phyloP scores from a whole-genome alignment of 2,888 invertebrate genomes.

The Xanthia icteritia region DNA sequence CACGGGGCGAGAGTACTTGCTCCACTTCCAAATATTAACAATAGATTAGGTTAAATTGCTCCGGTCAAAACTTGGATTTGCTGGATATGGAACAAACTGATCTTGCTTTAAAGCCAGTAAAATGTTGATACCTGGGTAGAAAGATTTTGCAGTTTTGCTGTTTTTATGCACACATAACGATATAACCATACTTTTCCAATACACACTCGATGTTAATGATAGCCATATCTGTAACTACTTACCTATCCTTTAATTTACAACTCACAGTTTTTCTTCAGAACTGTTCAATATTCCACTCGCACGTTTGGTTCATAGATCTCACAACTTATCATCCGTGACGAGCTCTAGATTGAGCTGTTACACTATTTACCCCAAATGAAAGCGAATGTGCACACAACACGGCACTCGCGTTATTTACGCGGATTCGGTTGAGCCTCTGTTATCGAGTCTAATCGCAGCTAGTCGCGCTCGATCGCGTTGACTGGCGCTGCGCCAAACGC shows the following conservation, averaged over 20 bases:
- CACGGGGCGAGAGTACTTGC: neutral
- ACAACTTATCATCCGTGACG: conserved; percentile 26
- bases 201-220: neutral
- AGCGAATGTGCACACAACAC: conserved; percentile 10
- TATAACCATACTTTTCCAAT: too few relatives aligned
- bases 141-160: neutral
- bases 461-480: conserved; percentile 29
- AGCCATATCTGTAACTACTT: too few relatives aligned
- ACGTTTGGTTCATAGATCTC: conserved; percentile 12
- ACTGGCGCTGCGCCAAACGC: conserved; percentile 24
- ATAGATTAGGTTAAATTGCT: conserved; percentile 4
- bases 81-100: neutral
- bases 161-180: neutral
- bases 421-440: conserved; percentile 19
- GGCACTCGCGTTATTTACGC: conserved; percentile 17
- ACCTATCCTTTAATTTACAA: conserved; percentile 1
- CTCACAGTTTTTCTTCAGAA: neutral
- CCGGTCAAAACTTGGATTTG: neutral
- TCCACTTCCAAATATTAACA: conserved; percentile 39
- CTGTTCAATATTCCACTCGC: neutral
- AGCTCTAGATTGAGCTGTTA: conserved; percentile 33
- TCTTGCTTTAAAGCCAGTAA: neutral
- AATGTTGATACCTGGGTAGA: neutral
- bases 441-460: conserved; percentile 33
- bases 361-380: conserved; percentile 17